Evolutionary conservation across 2,888 invertebrate genomes (phyloP).

Genomic region (Drosophila pegasa): DNA sequence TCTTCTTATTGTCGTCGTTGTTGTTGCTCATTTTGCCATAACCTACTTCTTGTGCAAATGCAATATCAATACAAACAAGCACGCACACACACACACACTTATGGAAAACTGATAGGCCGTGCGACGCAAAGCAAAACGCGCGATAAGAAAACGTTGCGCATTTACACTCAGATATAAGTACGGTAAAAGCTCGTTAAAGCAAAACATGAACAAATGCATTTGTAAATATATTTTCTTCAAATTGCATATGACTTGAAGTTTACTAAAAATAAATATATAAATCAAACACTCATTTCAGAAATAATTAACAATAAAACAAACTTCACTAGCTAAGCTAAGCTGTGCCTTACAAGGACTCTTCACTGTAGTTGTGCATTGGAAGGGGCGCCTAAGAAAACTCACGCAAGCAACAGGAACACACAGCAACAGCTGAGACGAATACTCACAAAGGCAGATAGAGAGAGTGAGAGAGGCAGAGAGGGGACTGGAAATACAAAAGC

Average conservation of each 20-base stretch:
- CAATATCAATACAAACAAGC: conserved; percentile 45
- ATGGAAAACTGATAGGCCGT: conserved; percentile 54
- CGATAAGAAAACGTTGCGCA: conserved; percentile 77
- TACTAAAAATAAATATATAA: not conserved
- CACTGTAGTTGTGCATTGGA: conserved; percentile 20
- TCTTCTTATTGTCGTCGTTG: conserved; percentile 18
- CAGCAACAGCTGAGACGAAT: conserved; percentile 11
- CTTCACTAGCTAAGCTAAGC: not conserved
- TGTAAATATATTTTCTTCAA: not conserved
- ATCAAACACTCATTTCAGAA: too few relatives aligned
- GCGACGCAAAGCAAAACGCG: conserved; percentile 48
- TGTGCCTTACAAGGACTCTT: not conserved
- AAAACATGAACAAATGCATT: not conserved
- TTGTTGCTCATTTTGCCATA: conserved; percentile 68
- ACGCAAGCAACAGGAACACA: conserved; percentile 41
- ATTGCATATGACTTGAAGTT: not conserved
- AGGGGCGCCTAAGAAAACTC: conserved; percentile 47
- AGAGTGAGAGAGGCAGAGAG: conserved; percentile 2
- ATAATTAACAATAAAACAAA: not conserved
- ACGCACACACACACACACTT: conserved; percentile 25
- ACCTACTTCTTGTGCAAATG: conserved; percentile 73
- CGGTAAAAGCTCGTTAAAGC: conserved; percentile 3
- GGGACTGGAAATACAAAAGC: conserved; percentile 12
- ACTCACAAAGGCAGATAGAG: conserved; percentile 1
- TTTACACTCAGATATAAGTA: conserved; percentile 40